A percentile compares a stretch with the other conserved stretches of the same genome.
phyloP scores from a whole-genome alignment of 1,140 invertebrate genomes.

The Euura saliciscinereae region DNA sequence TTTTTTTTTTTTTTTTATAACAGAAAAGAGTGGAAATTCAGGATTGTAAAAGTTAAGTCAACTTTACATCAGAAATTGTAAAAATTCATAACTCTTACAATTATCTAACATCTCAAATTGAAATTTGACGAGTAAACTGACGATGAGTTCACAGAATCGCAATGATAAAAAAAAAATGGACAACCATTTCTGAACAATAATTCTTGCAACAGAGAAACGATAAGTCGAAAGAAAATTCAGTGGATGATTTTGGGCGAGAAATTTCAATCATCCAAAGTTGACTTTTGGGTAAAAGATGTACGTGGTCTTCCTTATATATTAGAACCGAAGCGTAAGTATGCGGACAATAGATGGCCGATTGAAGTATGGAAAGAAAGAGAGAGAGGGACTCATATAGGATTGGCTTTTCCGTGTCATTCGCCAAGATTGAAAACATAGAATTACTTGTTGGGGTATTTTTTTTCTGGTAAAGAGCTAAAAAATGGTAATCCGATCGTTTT shows the following conservation, averaged over 20 bases:
- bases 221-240: not conserved
- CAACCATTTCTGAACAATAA: not conserved
- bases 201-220: not conserved
- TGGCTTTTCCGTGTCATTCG: conserved; percentile 36
- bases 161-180: too few relatives aligned
- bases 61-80: too few relatives aligned
- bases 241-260: not conserved
- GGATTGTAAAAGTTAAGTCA: too few relatives aligned
- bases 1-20: too few relatives aligned
- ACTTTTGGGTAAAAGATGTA: too few relatives aligned
- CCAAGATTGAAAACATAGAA: conserved; percentile 40
- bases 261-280: not conserved
- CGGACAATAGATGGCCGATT: not conserved
- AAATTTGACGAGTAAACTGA: too few relatives aligned
- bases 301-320: too few relatives aligned
- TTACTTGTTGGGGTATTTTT: conserved; percentile 27
- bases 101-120: too few relatives aligned
- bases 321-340: too few relatives aligned
- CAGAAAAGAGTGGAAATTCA: too few relatives aligned
- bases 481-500: conserved; percentile 43
- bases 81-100: too few relatives aligned
- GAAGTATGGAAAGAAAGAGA: not conserved
- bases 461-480: conserved; percentile 25
- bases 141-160: too few relatives aligned
- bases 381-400: not conserved